Evolutionary conservation across 2,888 invertebrate genomes (phyloP), one percentile per base, ranked within the genome.

Genomic region (Yponomeuta evonymella): DNA sequence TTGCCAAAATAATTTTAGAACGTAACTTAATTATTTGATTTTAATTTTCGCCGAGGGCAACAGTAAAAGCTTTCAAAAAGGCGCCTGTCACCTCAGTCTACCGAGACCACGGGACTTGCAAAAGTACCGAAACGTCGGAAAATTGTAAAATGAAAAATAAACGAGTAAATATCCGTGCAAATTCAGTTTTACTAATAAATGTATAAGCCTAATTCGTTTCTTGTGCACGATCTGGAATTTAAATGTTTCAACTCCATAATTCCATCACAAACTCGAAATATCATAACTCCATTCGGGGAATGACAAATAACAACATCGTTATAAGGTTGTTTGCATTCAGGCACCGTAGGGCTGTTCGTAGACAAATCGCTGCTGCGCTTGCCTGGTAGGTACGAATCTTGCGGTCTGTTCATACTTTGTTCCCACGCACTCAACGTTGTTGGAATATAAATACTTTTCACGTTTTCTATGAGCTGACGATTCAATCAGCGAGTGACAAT

Each of bases 361-460:
- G 87, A 89, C 83, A 87, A 89, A 89, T 86, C 84, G 84, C 80
- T 79, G 86, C 84, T 86, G 85, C 86, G 88, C 83, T 79, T 77
- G 83, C 85, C 87, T 86, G 87, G 85, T 58, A 86, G 87, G 85
- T 58, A 58, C 51, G 51, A 15, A 15, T 12, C 51, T 58, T 58
- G 51, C 51, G 51, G 15, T 58, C 86, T 84, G 88, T 85, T 83
- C 86, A 89, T 86, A 86, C 89, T 84, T 88, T 85, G 85, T 86
- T 88, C 88, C 86, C 87, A 85, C 86, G 84, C 79, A 80, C 83
- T 81, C 83, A 82, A 89, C 89, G 89, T 79, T 58, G 51, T 3
- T 1, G 12, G 51, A 58, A 58, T 58, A 58, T 15, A 15, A 58
- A 58, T 58, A 58, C 5, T 58, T 58, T 58, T 58, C 15, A 58